Evolutionary conservation across 2,888 invertebrate genomes (phyloP).

Genomic region (Ceriagrion tenellum): DNA sequence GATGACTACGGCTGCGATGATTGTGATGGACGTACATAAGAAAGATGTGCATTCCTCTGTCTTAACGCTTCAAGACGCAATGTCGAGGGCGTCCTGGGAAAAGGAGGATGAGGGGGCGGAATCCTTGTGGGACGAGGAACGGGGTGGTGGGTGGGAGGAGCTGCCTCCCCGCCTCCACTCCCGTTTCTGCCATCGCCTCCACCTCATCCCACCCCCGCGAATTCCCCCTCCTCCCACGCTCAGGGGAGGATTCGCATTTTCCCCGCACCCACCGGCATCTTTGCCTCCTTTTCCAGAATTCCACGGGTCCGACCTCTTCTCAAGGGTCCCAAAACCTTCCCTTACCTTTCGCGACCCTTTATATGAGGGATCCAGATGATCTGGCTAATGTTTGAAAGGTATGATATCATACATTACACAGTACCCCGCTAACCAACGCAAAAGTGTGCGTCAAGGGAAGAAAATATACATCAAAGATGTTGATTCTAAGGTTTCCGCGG

Average conservation of each 20-base stretch:
- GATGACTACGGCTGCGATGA: slow-evolving; percentile 43
- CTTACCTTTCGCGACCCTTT: background rate
- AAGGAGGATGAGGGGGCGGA: background rate
- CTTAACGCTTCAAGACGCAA: slow-evolving; percentile 58
- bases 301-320: background rate
- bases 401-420: too few species aligned
- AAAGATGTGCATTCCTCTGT: slow-evolving; percentile 62
- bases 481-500: too few species aligned
- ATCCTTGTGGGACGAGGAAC: background rate
- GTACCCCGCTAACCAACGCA: too few species aligned
- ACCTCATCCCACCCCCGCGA: background rate
- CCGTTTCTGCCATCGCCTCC: background rate
- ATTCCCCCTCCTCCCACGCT: slow-evolving; percentile 5
- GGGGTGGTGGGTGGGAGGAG: background rate
- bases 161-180: background rate
- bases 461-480: too few species aligned
- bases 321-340: background rate
- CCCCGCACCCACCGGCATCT: background rate
- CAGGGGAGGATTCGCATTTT: background rate
- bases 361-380: background rate
- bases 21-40: slow-evolving; percentile 59
- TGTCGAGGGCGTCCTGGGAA: slow-evolving; percentile 22
- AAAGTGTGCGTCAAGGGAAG: too few species aligned
- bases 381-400: background rate
- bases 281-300: background rate